Conservation (phyloP, 2,888 invertebrate species). For the Scaptomyza caliginosa region DNA sequence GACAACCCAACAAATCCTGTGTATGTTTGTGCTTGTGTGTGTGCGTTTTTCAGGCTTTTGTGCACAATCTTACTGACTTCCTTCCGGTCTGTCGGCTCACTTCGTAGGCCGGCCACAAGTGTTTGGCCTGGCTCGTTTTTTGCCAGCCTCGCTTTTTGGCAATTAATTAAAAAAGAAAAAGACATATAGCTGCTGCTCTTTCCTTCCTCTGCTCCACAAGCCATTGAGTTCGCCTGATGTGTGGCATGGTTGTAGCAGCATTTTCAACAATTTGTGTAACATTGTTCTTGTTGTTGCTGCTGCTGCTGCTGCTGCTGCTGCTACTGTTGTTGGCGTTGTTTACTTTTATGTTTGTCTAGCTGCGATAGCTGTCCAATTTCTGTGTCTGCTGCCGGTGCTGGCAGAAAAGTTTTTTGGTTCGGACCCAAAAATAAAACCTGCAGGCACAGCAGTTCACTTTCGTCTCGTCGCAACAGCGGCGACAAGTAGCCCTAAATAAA, state of each 20-base stretch:
- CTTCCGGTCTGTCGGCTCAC: conserved; percentile 61
- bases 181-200: conserved; percentile 27
- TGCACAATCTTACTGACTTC: conserved; percentile 77
- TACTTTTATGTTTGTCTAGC: conserved; percentile 67
- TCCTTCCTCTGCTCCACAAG: not conserved
- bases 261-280: conserved; percentile 75
- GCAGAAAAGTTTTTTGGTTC: conserved; percentile 56
- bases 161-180: conserved; percentile 81
- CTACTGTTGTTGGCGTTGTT: conserved; percentile 44
- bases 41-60: conserved; percentile 46
- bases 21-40: conserved; percentile 27
- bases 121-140: conserved; percentile 61
- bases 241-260: conserved; percentile 47
- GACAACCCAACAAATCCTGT: conserved; percentile 26
- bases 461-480: conserved; percentile 13
- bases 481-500: conserved; percentile 51
- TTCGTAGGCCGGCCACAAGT: conserved; percentile 66
- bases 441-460: conserved; percentile 60
- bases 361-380: conserved; percentile 68
- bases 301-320: too few relatives aligned
- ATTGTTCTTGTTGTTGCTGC: conserved; percentile 30
- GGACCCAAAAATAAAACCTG: conserved; percentile 66
- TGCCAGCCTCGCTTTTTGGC: conserved; percentile 70
- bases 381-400: conserved; percentile 40
- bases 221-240: conserved; percentile 15